Evolutionary conservation across 2,888 invertebrate genomes (phyloP), one percentile per base, ranked within the genome.

Genomic region (Microlaimidae sp.): DNA sequence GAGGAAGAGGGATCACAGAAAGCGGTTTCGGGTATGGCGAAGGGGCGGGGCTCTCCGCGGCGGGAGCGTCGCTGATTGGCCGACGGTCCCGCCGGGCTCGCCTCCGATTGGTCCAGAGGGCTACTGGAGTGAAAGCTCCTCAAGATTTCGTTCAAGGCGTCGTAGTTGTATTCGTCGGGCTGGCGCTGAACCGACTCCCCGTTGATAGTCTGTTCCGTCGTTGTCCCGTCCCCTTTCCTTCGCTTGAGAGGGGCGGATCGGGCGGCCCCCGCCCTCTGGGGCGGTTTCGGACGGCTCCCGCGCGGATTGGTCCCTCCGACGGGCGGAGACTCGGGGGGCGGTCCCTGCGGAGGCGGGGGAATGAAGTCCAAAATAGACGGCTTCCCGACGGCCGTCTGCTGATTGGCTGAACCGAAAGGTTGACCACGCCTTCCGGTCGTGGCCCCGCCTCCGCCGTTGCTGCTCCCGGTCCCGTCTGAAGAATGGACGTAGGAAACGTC

Each of bases 291-390:
- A 17, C 17, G 32, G 32, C 17, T 32, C 7, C 10, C 17, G 17
- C 32, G 32, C 32, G 32, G 32, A 17, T 7, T 32, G 32, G 32
- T 32, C 17, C 32, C 10, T 17, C 10, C 7, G 17, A 7, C 17
- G 32, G n/a, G 23, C 43, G 23, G 21, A 5, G 43, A n/a, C 7
- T 19, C 7, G 21, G 13, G 13, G 5, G 5, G 7, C 23, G n/a
- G 43, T 43, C 23, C 43, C 23, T 10, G 7, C 43, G 43, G 7
- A n/a, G 54, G 54, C 10, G 54, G 53, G 4, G 53, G 51, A n/a
- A n/a, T n/a, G n/a, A n/a, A n/a, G n/a, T n/a, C n/a, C n/a, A n/a
- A n/a, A n/a, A n/a, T n/a, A n/a, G n/a, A n/a, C n/a, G n/a, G n/a
- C n/a, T n/a, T n/a, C n/a, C n/a, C n/a, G n/a, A n/a, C n/a, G n/a